A percentile compares a stretch with the other conserved stretches of the same genome.
Evolutionary conservation across 2,888 invertebrate genomes (phyloP).

Genomic region (Cerceris ruficornis): DNA sequence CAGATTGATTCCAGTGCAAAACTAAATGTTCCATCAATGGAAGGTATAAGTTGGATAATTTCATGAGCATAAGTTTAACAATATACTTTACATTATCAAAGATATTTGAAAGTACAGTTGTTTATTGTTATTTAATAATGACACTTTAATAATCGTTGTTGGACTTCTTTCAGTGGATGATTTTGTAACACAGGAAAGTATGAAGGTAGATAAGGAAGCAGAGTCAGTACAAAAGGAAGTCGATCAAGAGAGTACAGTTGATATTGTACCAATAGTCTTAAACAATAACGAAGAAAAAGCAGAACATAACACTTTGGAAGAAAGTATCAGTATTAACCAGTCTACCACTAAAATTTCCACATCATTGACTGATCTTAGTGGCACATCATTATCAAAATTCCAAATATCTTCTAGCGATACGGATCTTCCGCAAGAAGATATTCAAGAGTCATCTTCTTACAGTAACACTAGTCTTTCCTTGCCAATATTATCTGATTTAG

Average conservation of each 20-base stretch:
- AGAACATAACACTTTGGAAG: constrained; percentile 2
- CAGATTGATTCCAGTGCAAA: constrained; percentile 5
- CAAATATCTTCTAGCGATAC: background rate
- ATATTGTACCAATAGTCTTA: constrained; percentile 24
- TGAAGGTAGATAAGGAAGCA: background rate
- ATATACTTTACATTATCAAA: background rate
- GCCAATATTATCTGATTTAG: constrained; percentile 8
- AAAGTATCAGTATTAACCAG: constrained; percentile 30
- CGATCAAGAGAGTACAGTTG: background rate
- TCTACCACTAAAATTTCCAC: constrained; percentile 15
- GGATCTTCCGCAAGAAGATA: constrained; percentile 8
- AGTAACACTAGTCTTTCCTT: constrained; percentile 8
- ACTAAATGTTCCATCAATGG: background rate
- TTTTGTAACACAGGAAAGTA: background rate
- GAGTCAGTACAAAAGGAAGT: constrained; percentile 1
- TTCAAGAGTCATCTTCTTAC: constrained; percentile 29
- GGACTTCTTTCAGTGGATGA: constrained; percentile 14
- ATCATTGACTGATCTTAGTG: constrained; percentile 20
- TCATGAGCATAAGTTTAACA: background rate
- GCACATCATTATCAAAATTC: constrained; percentile 16
- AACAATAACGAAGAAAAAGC: constrained; percentile 1
- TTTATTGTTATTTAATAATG: background rate
- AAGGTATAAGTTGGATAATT: constrained; percentile 35
- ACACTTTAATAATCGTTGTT: background rate
- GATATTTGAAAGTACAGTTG: background rate